A percentile compares a stretch with the other conserved stretches of the same genome.
Conservation (phyloP, 30 jellyfish, hydroid and myxozoan species). For the Nemopilema nomurai region DNA sequence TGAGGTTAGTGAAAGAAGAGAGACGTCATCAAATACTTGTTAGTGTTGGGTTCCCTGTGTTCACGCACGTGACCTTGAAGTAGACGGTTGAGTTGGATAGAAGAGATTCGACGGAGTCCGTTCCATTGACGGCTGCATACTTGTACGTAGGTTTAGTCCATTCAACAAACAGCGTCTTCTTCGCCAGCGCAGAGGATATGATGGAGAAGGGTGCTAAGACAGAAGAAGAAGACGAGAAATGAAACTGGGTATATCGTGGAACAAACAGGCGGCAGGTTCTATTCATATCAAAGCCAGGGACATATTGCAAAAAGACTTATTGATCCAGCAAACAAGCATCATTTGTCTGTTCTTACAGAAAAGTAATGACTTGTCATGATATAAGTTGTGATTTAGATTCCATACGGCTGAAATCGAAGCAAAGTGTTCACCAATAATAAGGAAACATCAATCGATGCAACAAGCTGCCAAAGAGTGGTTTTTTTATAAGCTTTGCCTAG, state of each 20-base stretch:
- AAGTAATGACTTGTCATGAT: too few species aligned
- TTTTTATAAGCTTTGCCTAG: too few species aligned
- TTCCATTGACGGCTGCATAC: conserved; percentile 51
- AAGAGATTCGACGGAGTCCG: conserved; percentile 3
- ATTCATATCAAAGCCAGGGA: too few species aligned
- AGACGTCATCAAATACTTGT: conserved; percentile 22
- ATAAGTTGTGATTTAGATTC: too few species aligned
- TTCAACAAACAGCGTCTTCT: conserved; percentile 37
- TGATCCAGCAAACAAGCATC: too few species aligned
- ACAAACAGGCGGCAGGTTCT: not conserved
- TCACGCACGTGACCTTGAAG: conserved; percentile 47
- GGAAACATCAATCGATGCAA: too few species aligned
- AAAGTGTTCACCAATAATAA: too few species aligned
- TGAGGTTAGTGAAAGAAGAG: too few species aligned
- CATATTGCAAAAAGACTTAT: too few species aligned
- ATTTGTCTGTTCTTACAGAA: too few species aligned
- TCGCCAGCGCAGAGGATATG: conserved; percentile 49
- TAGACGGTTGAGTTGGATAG: conserved; percentile 4
- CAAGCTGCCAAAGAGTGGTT: too few species aligned
- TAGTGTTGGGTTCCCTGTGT: conserved; percentile 60
- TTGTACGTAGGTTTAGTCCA: conserved; percentile 46
- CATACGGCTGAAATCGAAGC: too few species aligned
- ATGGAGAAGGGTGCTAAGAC: conserved; percentile 64
- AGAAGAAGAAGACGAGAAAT: not conserved
- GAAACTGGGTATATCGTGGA: not conserved